Evolutionary conservation across 2,888 invertebrate genomes (phyloP).

Genomic region (Drosophila testacea): DNA sequence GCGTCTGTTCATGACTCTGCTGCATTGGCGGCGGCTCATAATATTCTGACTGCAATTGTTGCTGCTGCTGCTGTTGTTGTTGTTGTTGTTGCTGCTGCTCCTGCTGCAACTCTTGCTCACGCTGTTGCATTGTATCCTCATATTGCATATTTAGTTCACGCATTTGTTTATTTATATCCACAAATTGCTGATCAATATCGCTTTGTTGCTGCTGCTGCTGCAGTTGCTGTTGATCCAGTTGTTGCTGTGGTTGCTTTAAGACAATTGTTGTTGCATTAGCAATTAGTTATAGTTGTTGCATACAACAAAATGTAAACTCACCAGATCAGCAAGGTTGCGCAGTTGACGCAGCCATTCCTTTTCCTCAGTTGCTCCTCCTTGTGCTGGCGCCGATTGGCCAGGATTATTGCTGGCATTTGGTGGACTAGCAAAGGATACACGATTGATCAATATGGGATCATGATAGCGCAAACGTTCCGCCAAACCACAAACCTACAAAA

Average conservation of each 20-base stretch:
- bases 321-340: conserved; percentile 72
- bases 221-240: conserved; percentile 41
- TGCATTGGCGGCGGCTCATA: conserved; percentile 37
- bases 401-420: conserved; percentile 54
- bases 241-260: conserved; percentile 34
- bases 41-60: conserved; percentile 30
- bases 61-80: conserved; percentile 15
- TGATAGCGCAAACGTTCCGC: conserved; percentile 89
- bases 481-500: conserved; percentile 85
- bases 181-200: conserved; percentile 84
- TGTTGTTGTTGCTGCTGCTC: conserved; percentile 38
- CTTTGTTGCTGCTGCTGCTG: conserved; percentile 57
- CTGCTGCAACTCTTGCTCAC: conserved; percentile 47
- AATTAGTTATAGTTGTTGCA: neutral
- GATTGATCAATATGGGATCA: conserved; percentile 86
- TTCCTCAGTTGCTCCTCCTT: conserved; percentile 63
- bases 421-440: conserved; percentile 71
- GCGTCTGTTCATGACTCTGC: conserved; percentile 34
- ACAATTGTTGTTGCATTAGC: neutral
- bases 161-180: conserved; percentile 84
- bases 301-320: conserved; percentile 18
- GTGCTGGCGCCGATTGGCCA: conserved; percentile 31
- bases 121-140: conserved; percentile 54
- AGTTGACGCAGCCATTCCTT: conserved; percentile 84
- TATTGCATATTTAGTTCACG: conserved; percentile 84